Percentiles rank a stretch among this genome's conserved stretches.
Evolutionary conservation across 2,888 invertebrate species (phyloP).

Genomic region (Drosophila koepferae): DNA sequence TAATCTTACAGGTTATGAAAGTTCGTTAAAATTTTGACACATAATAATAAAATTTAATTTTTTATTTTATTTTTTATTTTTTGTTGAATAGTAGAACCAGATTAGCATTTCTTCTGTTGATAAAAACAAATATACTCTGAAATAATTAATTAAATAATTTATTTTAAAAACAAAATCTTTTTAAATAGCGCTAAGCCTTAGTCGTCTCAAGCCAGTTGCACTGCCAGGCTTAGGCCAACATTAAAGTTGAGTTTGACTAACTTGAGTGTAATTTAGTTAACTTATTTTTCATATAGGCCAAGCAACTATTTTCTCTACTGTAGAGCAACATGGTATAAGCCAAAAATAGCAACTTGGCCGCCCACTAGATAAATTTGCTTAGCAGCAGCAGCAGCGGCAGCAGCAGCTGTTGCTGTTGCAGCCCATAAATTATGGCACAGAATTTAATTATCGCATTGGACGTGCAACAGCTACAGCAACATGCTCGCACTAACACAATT

Average conservation of each 20-base stretch:
- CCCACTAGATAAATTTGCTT: conserved; percentile 59
- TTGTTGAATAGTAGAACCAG: too few relatives aligned
- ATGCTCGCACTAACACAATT: conserved; percentile 68
- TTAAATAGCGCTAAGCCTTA: background rate
- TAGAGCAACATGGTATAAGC: too few relatives aligned
- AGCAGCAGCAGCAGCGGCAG: conserved; percentile 39
- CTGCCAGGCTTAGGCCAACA: background rate
- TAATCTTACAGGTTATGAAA: too few relatives aligned
- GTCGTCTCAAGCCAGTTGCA: background rate
- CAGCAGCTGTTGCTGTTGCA: conserved; percentile 43
- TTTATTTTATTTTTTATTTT: too few relatives aligned
- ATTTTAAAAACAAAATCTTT: too few relatives aligned
- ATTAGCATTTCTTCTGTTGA: too few relatives aligned
- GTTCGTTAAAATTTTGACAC: too few relatives aligned
- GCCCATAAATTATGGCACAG: conserved; percentile 68
- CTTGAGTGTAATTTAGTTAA: background rate
- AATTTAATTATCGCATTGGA: conserved; percentile 72
- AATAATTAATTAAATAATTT: too few relatives aligned
- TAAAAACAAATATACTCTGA: too few relatives aligned
- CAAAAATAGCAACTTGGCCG: conserved; percentile 5
- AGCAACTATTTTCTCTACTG: background rate
- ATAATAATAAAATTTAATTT: too few relatives aligned
- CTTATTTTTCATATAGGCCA: background rate
- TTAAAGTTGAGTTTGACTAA: background rate
- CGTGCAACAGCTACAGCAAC: conserved; percentile 35